Percentiles rank a stretch among this genome's conserved stretches.
Evolutionary conservation across 2,113 vertebrate genomes (phyloP).

Genomic region (Agapornis roseicollis): DNA sequence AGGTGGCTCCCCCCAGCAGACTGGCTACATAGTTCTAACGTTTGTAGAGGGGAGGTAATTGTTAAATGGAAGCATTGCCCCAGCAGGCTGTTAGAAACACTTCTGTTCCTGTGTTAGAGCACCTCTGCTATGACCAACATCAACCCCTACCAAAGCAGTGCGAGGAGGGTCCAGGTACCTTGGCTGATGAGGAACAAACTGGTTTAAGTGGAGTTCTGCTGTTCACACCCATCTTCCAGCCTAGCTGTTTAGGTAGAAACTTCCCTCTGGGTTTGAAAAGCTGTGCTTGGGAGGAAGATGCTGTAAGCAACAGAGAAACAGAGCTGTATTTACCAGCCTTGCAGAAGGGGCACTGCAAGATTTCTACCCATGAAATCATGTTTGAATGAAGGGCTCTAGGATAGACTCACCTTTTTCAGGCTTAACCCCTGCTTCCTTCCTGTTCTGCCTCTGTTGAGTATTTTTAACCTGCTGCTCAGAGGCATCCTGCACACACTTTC

Average conservation of each 20-base stretch:
- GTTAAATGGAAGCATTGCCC: not conserved
- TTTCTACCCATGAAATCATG: not conserved
- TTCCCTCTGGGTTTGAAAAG: not conserved
- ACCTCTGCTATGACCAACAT: not conserved
- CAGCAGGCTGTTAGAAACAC: not conserved
- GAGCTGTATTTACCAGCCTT: not conserved
- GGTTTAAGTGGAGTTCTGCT: not conserved
- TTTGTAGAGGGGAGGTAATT: too few species aligned
- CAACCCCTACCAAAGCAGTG: not conserved
- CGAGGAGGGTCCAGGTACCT: not conserved
- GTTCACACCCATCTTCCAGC: not conserved
- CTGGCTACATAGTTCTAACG: not conserved
- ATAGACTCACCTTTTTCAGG: not conserved
- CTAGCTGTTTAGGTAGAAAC: not conserved
- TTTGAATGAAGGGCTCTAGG: not conserved
- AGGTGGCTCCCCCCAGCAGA: not conserved
- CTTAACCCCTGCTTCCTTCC: conserved; percentile 68
- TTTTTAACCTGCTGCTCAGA: conserved; percentile 37
- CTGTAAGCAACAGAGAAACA: not conserved
- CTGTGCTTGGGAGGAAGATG: not conserved
- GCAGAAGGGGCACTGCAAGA: not conserved
- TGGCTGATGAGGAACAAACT: not conserved
- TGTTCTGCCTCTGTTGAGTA: conserved; percentile 54
- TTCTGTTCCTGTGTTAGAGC: not conserved
- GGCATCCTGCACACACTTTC: not conserved